Conservation (phyloP, 2,797 vertebrate genomes). For the Oreonectes daqikongensis region DNA sequence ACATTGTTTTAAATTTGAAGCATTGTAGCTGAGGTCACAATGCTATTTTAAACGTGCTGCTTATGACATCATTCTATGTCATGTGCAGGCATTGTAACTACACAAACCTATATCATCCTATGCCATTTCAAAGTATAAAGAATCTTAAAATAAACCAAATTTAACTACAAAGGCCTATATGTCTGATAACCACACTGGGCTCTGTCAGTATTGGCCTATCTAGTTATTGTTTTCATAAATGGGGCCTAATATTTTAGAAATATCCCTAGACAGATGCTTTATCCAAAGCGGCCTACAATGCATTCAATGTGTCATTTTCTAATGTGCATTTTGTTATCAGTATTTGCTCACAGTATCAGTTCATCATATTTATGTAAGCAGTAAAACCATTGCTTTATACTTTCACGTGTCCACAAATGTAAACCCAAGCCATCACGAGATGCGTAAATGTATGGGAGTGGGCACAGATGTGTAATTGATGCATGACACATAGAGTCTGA, state of each 20-base stretch:
- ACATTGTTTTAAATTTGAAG: not conserved
- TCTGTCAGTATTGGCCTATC: not conserved
- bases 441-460: constrained; percentile 59
- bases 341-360: not conserved
- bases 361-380: not conserved
- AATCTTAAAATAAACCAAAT: not conserved
- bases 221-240: constrained; percentile 20
- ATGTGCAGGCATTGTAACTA: not conserved
- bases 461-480: constrained; percentile 71
- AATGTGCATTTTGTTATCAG: not conserved
- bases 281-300: too few relatives aligned
- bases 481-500: constrained; percentile 71
- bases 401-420: not conserved
- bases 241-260: not conserved
- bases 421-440: not conserved
- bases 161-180: constrained; percentile 4
- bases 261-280: not conserved
- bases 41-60: constrained; percentile 2
- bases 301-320: too few relatives aligned
- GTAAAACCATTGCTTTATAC: not conserved
- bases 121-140: not conserved
- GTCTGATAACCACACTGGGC: constrained; percentile 2
- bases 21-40: constrained; percentile 1
- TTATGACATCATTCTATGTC: constrained; percentile 29
- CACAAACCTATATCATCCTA: not conserved